Evolutionary conservation across 2,888 invertebrate species (phyloP), one percentile per base, ranked within the genome.

Genomic region (Lasioglossum zephyrum): DNA sequence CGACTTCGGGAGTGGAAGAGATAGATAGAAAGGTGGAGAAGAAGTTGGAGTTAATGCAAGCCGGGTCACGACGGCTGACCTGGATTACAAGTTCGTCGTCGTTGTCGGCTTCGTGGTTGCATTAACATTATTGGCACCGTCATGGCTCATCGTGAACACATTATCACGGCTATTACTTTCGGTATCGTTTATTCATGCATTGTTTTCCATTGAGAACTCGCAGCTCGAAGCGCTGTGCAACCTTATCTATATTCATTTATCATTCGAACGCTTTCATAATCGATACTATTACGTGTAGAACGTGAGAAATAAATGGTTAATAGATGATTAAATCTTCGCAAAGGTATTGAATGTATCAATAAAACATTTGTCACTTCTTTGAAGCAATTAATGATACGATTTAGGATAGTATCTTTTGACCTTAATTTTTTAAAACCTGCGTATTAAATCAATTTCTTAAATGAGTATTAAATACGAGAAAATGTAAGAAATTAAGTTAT

Each of bases 161-260:
- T 90, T 86, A 86, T 88, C 87, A 73, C 75, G 86, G 87, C 89
- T 90, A 90, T 91, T 90, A 89, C 90, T 91, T 88, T 89, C 85
- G 84, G 63, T 76, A 81, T 89, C 87, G 82, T 75, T 81, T 73
- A 73, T 86, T 60, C 79, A 9, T 44, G 53, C 81, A 76, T 86
- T 74, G 84, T 86, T 83, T 81, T 80, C 79, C 87, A 83, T 84
- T 76, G 70, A 53, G 69, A 36, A 31, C 66, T 22, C 39, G 39
- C 9, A n/a, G 9, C 36, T 31, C 70, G n/a, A 53, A 41, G 18
- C n/a, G 49, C 49, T 39, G 79, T n/a, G 18, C 22, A 31, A 8
- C 5, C 18, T 26, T n/a, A 22, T 39, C 39, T 22, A 31, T 41
- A 36, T 81, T 70, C 44, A 22, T 18, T 80, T 57, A 49, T 22